These are phyloP conservation scores for Listrodromus nycthemerus DNA, from an alignment of 2,888 invertebrate genomes.

Conservation along the genomic window DNA sequence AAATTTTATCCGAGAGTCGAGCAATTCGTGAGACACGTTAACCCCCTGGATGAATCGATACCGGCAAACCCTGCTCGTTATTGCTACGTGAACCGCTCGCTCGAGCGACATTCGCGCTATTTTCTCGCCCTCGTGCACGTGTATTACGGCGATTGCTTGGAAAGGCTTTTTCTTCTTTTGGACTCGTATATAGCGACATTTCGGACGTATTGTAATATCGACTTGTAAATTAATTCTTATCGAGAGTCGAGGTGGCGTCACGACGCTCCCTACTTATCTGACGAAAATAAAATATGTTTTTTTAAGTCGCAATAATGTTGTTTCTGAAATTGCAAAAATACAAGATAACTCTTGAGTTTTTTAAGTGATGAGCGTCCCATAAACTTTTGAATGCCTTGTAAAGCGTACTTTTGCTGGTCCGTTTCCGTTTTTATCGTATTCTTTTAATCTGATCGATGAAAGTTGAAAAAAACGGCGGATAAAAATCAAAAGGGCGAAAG, in stretches of 20 bases:
- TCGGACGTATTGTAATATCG: not conserved
- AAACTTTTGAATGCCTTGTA: too few species aligned
- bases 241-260: not conserved
- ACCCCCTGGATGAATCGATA: constrained; percentile 51
- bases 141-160: constrained; percentile 14
- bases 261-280: not conserved
- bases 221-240: constrained; percentile 1
- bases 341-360: not conserved
- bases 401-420: too few species aligned
- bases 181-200: not conserved
- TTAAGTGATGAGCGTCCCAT: not conserved
- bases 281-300: not conserved
- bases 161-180: not conserved
- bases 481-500: not conserved
- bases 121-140: not conserved
- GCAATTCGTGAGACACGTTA: constrained; percentile 45
- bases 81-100: constrained; percentile 15
- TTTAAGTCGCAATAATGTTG: not conserved
- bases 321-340: not conserved
- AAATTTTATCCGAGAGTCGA: constrained; percentile 18
- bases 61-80: constrained; percentile 27
- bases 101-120: constrained; percentile 25
- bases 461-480: too few species aligned
- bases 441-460: too few species aligned
- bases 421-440: too few species aligned